Percentiles rank a stretch among this genome's conserved stretches.
Conservation (phyloP, 1,140 invertebrate genomes). For the Hydropsyche tenuis region DNA sequence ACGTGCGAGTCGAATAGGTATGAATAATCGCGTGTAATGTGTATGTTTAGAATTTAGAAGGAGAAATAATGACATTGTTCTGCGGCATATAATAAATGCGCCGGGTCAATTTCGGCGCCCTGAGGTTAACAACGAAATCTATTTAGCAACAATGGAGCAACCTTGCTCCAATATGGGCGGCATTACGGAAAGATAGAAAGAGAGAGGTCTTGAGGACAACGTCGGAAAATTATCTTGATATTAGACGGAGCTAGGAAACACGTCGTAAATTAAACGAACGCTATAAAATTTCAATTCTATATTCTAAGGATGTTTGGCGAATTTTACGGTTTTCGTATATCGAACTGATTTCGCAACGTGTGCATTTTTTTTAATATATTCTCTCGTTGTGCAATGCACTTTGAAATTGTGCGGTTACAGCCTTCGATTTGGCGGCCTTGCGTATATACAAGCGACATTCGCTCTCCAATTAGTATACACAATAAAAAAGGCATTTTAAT, state of each 20-base stretch:
- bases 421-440: constrained; percentile 28
- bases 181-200: constrained; percentile 1
- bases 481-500: background rate
- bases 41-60: background rate
- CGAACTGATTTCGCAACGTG: background rate
- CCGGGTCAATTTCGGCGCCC: constrained; percentile 35
- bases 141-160: constrained; percentile 33
- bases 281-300: background rate
- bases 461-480: background rate
- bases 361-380: constrained; percentile 5
- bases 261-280: background rate
- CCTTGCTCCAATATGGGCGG: constrained; percentile 31
- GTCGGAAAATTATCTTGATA: constrained; percentile 2
- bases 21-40: no score
- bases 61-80: constrained; percentile 20
- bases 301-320: background rate
- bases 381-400: constrained; percentile 4
- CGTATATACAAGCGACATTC: constrained; percentile 23
- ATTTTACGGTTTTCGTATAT: background rate
- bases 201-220: constrained; percentile 35
- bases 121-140: constrained; percentile 40
- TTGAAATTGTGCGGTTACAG: constrained; percentile 21
- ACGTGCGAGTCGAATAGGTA: background rate
- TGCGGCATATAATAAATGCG: constrained; percentile 12
- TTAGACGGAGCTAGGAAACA: background rate